Base-by-base conservation (phyloP, 2,888 invertebrate genomes). In the Volucella inanis region DNA sequence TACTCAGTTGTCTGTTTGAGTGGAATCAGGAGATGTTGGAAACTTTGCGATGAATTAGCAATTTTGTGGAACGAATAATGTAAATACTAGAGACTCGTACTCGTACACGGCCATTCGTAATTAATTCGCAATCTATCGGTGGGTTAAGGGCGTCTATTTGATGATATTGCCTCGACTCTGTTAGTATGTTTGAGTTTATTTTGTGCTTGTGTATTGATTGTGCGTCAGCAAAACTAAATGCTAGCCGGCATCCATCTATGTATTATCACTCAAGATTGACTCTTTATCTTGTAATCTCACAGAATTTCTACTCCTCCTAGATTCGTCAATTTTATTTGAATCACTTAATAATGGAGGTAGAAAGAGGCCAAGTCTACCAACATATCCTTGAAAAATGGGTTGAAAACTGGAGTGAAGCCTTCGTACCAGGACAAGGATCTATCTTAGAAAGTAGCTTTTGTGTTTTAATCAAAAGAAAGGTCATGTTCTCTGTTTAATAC, bases 41-140 rank as follows among this genome's bases (percentile, higher is more conserved):
- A 84, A 84, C 61, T 84, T 84, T 79, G 61, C 59, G 65, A 71
- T 65, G 75, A 84, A 79, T 84, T 79, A 84, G 84, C 84, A 84
- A 84, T 75, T 84, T 84, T 79, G 79, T 67, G 71, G 64, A 79
- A 79, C 59, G 83, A 52, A 79, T 68, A 75, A 74, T 79, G 83
- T 79, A 79, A 79, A 84, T 71, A 68, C 41, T 8, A 31, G 31
- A 31, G 31, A 31, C 31, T 61, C n/a, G n/a, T n/a, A 22, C 18
- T 22, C 18, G 18, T 22, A 75, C 70, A 70, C 64, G 79, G 65
- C 79, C 61, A 67, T 54, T 84, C 55, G 70, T 79, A 84, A 84
- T 84, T 84, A 84, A 84, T 84, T 84, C 79, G 71, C 67, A 77
- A 75, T 71, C 59, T 15, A 50, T 43, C 49, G 22, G 15, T 57